Evolutionary conservation across 2,113 vertebrate genomes (phyloP).

Genomic region (Phasianus colchicus): DNA sequence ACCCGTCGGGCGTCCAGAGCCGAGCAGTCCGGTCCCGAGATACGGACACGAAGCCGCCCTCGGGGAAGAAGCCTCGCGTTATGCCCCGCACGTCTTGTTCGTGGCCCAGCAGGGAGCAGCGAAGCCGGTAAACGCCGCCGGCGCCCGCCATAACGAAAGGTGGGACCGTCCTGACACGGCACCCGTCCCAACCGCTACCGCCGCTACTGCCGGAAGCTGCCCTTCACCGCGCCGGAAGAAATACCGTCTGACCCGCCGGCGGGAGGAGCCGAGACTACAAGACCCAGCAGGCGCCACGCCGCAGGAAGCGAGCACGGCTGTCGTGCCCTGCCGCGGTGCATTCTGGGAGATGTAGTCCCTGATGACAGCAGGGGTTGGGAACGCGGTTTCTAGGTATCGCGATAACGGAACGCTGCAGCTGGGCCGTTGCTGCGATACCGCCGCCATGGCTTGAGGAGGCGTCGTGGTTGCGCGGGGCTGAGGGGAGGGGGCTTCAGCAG

Average conservation of each 20-base stretch:
- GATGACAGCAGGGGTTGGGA: fast-evolving
- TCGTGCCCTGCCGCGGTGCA: fast-evolving
- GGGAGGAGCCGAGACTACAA: fast-evolving
- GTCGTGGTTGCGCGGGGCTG: fast-evolving
- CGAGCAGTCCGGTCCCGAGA: conserved; percentile 94
- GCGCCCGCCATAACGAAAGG: conserved; percentile 72
- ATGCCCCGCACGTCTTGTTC: conserved; percentile 94
- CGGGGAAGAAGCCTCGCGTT: conserved; percentile 78
- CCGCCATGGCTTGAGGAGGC: fast-evolving
- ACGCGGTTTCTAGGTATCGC: neutral
- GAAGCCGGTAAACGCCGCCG: conserved; percentile 82
- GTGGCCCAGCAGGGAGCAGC: conserved; percentile 90
- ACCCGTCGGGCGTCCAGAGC: conserved; percentile 92
- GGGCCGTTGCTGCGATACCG: neutral
- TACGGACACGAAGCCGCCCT: conserved; percentile 91
- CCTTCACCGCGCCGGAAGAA: conserved; percentile 4
- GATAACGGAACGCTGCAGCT: fast-evolving
- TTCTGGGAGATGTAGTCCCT: neutral
- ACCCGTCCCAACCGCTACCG: neutral
- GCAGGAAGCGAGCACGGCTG: fast-evolving
- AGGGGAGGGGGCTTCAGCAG: fast-evolving
- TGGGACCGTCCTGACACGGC: conserved; percentile 77
- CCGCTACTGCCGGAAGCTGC: conserved; percentile 11
- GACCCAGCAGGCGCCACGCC: conserved; percentile 14
- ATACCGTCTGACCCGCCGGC: fast-evolving